A percentile compares a stretch with the other conserved stretches of the same genome.
Conservation (phyloP, 2,797 vertebrate genomes). For the Chelmon rostratus region DNA sequence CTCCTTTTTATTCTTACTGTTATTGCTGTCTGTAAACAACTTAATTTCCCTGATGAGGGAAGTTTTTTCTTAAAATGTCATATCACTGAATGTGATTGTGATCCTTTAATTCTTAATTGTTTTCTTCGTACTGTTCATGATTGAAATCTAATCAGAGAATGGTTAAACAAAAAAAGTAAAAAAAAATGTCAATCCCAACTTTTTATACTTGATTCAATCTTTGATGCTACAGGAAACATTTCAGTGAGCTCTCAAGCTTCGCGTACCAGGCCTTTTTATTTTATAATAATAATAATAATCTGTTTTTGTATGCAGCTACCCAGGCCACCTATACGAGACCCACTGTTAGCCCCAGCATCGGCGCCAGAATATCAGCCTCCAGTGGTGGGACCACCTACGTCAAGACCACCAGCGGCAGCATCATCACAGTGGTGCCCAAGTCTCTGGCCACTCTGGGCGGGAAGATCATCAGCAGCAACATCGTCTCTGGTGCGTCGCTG, state of each 20-base stretch:
- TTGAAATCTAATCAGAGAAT: background rate
- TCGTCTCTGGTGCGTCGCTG: conserved; percentile 92
- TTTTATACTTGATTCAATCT: background rate
- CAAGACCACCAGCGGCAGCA: conserved; percentile 98
- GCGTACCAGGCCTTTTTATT: background rate
- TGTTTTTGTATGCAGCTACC: conserved; percentile 83
- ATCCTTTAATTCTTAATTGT: background rate
- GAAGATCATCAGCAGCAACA: conserved; percentile 98
- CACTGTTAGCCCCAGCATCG: conserved; percentile 90
- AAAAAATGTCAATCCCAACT: too few species aligned
- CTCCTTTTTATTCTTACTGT: too few species aligned
- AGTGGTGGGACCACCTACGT: conserved; percentile 94
- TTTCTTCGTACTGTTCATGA: background rate
- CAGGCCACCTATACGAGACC: conserved; percentile 94
- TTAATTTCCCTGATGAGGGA: too few species aligned
- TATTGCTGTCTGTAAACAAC: too few species aligned
- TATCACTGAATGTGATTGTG: background rate
- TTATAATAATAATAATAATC: background rate
- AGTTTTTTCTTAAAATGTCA: too few species aligned
- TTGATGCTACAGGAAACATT: background rate
- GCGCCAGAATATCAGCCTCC: conserved; percentile 91
- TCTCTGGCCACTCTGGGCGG: conserved; percentile 96
- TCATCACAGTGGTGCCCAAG: conserved; percentile 98
- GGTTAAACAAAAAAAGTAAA: background rate
- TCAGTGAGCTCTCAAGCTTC: too few species aligned